Conservation (phyloP, 2,113 vertebrate species). For the Epinephelus moara region DNA sequence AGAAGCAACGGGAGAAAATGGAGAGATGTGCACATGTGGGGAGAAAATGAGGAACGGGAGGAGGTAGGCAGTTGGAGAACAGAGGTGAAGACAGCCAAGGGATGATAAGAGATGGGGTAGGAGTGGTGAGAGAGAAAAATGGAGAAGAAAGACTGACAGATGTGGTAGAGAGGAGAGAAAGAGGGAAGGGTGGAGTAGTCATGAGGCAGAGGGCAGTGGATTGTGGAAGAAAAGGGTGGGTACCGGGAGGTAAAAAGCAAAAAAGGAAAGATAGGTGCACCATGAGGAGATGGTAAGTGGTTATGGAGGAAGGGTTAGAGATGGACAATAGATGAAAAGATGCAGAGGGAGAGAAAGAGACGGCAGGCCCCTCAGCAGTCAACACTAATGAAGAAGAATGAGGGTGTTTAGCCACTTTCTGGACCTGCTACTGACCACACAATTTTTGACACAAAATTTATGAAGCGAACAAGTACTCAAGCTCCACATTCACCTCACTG, state of each 20-base stretch:
- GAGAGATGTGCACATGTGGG: background rate
- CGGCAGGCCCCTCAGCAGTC: conserved; percentile 62
- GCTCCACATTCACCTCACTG: conserved; percentile 40
- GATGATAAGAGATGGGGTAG: conserved; percentile 19
- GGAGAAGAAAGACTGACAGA: background rate
- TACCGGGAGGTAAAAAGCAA: background rate
- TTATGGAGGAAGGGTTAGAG: conserved; percentile 34
- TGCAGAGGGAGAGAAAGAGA: conserved; percentile 25
- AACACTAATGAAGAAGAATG: conserved; percentile 80
- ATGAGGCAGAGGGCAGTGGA: conserved; percentile 4
- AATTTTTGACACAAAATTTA: conserved; percentile 47
- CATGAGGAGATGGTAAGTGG: conserved; percentile 7
- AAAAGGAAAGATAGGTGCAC: background rate
- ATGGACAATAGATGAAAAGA: conserved; percentile 55
- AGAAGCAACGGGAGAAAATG: background rate
- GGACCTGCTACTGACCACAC: conserved; percentile 59
- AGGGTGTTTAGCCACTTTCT: conserved; percentile 59
- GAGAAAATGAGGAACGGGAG: conserved; percentile 3
- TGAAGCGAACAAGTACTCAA: conserved; percentile 29
- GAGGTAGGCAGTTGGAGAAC: conserved; percentile 15
- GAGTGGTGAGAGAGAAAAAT: background rate
- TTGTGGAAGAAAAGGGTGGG: conserved; percentile 5
- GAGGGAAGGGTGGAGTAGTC: background rate
- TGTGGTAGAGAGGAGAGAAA: background rate
- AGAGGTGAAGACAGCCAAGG: conserved; percentile 1